Percentiles rank a stretch among this genome's conserved stretches.
These are phyloP conservation scores for Glaucidium brasilianum DNA, from an alignment of 2,113 vertebrate genomes.

Conservation along the genomic window DNA sequence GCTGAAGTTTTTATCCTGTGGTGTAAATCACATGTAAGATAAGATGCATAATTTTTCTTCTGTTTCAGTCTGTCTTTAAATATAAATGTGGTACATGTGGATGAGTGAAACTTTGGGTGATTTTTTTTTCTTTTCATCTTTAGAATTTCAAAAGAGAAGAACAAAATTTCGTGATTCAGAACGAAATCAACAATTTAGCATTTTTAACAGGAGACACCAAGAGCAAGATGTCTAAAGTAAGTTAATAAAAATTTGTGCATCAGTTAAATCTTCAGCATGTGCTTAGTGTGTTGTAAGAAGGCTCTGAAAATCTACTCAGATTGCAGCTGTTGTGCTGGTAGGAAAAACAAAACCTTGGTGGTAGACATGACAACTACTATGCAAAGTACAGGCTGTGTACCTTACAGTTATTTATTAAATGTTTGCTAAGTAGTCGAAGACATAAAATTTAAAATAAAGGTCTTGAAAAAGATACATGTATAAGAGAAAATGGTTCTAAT, in stretches of 20 bases:
- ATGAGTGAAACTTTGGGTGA: not conserved
- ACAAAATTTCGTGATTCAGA: constrained; percentile 99
- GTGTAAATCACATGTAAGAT: constrained; percentile 96
- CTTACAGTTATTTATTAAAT: constrained; percentile 3
- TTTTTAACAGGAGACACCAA: constrained; percentile 98
- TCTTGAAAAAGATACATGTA: not conserved
- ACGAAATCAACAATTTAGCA: constrained; percentile 99
- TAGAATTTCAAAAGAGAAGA: constrained; percentile 99
- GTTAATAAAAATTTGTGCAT: constrained; percentile 31
- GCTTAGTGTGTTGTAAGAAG: not conserved
- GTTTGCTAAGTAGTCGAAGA: not conserved
- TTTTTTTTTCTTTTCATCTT: not conserved
- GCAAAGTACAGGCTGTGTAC: not conserved
- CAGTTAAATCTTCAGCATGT: not conserved
- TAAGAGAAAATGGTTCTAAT: not conserved
- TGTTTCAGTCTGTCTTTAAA: not conserved
- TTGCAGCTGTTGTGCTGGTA: not conserved
- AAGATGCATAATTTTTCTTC: not conserved
- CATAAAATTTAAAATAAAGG: not conserved
- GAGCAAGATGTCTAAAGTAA: constrained; percentile 98
- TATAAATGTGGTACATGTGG: not conserved
- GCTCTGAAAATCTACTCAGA: not conserved
- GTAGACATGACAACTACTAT: not conserved
- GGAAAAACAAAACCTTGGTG: not conserved
- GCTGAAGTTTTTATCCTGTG: constrained; percentile 98